Evolutionary conservation across 2,888 invertebrate species (phyloP), one percentile per base, ranked within the genome.

Genomic region (Cryptus viduatorius): DNA sequence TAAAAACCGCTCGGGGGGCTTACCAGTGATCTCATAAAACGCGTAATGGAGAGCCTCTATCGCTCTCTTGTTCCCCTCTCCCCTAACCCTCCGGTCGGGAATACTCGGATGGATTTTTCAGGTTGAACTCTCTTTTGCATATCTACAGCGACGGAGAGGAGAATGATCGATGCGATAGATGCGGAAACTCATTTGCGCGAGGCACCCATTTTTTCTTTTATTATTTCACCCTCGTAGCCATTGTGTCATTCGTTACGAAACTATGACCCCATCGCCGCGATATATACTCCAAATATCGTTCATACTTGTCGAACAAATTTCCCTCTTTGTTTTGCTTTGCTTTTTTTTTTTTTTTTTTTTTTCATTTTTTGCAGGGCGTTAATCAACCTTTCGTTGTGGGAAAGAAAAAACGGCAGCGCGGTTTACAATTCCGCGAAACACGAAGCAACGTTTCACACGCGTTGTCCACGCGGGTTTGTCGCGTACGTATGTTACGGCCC

Each of bases 21-120:
- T 61, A 68, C 50, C 69, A 79, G 67, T 79, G 84, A 82, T 84
- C 82, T 79, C 75, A 79, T 84, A 82, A 84, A 82, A 84, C 75
- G 65, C 71, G 78, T 82, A 84, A 84, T 84, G 79, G 75, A 82
- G 65, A 79, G 59, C n/a, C 73, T 59, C 59, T 42, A 37, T 56
- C 44, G 8, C 19, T 46, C 64, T 48, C 48, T 10, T 37, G 16
- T 4, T 50, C 48, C 50, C 59, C 29, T 24, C 4, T 29, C 24
- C 64, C 37, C 37, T 37, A 44, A 53, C 65, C 37, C 37, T 1
- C 37, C 37, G 37, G 7, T 37, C 37, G 37, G 37, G 71, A 69
- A 69, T 79, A 50, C 69, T 64, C 69, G 68, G 16, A 44, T 68
- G 29, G 24, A n/a, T 61, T 31, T 68, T 68, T 56, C 71, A 31